Base-by-base conservation (phyloP, 2,888 invertebrate species). In the Julus scandinavius region DNA sequence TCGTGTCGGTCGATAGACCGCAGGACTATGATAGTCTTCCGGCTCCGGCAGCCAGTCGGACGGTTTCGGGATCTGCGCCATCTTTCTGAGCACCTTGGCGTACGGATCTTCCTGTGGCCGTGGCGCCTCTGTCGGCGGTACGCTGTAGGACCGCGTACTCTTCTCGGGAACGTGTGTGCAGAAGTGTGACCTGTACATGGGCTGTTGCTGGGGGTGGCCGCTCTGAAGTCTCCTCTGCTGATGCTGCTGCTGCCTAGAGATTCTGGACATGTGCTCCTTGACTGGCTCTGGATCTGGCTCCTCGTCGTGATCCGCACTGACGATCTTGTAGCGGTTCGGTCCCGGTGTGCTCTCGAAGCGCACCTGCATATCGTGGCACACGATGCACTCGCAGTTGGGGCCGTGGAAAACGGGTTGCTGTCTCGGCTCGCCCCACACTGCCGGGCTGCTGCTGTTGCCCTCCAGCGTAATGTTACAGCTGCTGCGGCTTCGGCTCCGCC, bases 401-500 rank as follows among this genome's bases (percentile, higher is more conserved):
- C 88, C 88, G 58, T 88, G 88, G 29, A 88, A 88, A 2, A 88
- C 87, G 38, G 88, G 87, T 45, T 87, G 87, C 49, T 63, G 87
- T 29, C 87, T 92, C 92, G 38, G 92, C 87, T 41, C 41, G 49
- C 85, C 20, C 85, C 85, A 85, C 29, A 29, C 29, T 2, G 72
- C 29, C 72, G 15, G 15, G 85, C 88, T 40, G 88, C 80, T 29
- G 85, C 50, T 11, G 88, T 90, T 90, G 88, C 90, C 90, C 9
- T 94, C 94, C 85, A 95, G 93, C 17, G 94, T 94, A 88, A 95
- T 95, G 91, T 94, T 95, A 91, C 95, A 95, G 0, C 95, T 95
- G 92, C 95, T 95, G 89, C 93, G 94, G 91, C 95, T 95, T 89
- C 93, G 92, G 90, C 93, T 93, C 90, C 93, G 93, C 86, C 92